Percentiles rank a stretch among this genome's conserved stretches.
Conservation (phyloP, 2,888 invertebrate species). For the Physocephala rufipes region DNA sequence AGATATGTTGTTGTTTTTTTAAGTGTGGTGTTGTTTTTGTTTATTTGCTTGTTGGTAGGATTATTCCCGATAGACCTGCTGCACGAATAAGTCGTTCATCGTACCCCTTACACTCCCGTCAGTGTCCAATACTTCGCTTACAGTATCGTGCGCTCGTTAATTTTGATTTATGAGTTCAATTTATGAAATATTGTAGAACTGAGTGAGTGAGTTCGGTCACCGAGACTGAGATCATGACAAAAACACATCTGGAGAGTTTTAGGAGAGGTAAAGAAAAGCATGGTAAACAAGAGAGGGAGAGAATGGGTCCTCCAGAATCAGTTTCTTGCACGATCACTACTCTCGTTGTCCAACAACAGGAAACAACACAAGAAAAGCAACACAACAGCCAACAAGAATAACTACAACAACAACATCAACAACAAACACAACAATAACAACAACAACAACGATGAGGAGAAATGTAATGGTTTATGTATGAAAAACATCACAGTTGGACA, state of each 20-base stretch:
- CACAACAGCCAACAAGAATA: background rate
- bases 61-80: conserved; percentile 24
- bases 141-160: conserved; percentile 42
- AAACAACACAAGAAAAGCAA: background rate
- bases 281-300: background rate
- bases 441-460: background rate
- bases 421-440: conserved; percentile 2
- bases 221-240: background rate
- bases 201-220: background rate
- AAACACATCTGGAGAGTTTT: background rate
- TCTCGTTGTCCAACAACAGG: background rate
- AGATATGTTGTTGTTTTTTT: too few relatives aligned
- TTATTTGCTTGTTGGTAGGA: background rate
- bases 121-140: conserved; percentile 17
- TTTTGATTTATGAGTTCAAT: conserved; percentile 45
- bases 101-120: background rate
- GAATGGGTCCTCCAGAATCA: background rate
- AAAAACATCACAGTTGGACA: conserved; percentile 31
- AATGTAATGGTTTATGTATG: conserved; percentile 16
- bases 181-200: conserved; percentile 43
- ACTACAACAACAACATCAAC: background rate
- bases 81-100: conserved; percentile 25
- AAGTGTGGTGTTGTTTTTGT: conserved; percentile 19
- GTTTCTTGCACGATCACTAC: background rate
- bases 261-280: background rate